Conservation (phyloP, 2,113 vertebrate genomes). For the Epinephelus lanceolatus region DNA sequence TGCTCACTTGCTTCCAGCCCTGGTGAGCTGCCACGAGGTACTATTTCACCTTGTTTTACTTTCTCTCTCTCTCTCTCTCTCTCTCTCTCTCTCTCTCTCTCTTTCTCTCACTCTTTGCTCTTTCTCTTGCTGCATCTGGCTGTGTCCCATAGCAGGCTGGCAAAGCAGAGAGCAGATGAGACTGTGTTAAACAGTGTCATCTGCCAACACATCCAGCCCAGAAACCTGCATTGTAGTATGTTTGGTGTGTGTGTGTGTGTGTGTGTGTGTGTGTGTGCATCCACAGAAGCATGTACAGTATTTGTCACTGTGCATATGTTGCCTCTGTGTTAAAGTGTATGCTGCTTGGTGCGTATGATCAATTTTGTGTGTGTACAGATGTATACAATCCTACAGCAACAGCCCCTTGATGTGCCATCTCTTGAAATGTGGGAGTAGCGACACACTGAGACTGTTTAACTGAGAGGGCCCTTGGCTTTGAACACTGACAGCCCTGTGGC, state of each 20-base stretch:
- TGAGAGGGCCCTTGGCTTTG: constrained; percentile 71
- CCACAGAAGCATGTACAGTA: not conserved
- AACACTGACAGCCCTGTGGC: constrained; percentile 73
- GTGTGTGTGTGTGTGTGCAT: not conserved
- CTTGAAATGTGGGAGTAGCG: constrained; percentile 56
- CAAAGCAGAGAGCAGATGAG: constrained; percentile 67
- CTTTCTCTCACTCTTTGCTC: constrained; percentile 8
- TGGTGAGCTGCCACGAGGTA: constrained; percentile 36
- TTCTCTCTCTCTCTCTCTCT: constrained; percentile 9
- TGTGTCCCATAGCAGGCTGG: constrained; percentile 66
- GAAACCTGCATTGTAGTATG: constrained; percentile 45
- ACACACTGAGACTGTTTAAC: constrained; percentile 66
- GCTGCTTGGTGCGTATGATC: constrained; percentile 26
- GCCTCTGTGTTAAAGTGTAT: constrained; percentile 10
- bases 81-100: constrained; percentile 6
- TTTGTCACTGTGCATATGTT: constrained; percentile 14
- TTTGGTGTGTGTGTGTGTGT: constrained; percentile 1
- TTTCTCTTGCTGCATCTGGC: constrained; percentile 54
- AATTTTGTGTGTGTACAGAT: constrained; percentile 27
- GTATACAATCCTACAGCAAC: constrained; percentile 45
- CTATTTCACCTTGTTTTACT: constrained; percentile 25
- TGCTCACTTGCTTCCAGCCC: constrained; percentile 14
- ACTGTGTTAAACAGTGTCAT: constrained; percentile 73
- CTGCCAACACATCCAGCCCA: constrained; percentile 65
- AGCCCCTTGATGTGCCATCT: constrained; percentile 60